These are phyloP conservation scores for Helogale parvula DNA, from an alignment of 2,113 vertebrate genomes.

Conservation along the genomic window DNA sequence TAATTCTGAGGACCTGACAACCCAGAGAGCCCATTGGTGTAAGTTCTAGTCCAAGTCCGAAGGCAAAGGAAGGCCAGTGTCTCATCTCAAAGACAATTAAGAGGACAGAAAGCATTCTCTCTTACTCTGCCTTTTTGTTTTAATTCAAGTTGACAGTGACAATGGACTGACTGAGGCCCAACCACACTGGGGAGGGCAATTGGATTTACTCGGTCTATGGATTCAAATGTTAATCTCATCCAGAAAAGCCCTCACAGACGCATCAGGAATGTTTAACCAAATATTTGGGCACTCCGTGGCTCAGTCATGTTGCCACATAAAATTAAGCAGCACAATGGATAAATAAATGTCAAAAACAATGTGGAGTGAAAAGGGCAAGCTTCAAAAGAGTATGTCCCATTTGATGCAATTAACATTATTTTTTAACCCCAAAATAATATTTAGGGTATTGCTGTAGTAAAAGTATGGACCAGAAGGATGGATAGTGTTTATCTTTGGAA, in stretches of 20 bases:
- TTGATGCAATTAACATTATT: not conserved
- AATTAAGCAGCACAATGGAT: not conserved
- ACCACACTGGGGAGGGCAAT: not conserved
- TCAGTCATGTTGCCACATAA: not conserved
- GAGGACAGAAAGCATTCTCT: not conserved
- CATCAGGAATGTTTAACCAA: not conserved
- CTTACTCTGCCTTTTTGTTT: not conserved
- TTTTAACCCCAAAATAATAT: conserved; percentile 35
- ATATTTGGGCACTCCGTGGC: not conserved
- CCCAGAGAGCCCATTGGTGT: not conserved
- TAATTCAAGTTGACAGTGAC: not conserved
- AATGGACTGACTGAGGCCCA: not conserved
- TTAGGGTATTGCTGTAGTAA: not conserved
- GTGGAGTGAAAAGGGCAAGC: conserved; percentile 5
- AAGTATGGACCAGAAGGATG: not conserved
- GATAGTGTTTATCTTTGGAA: not conserved
- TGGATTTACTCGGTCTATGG: not conserved
- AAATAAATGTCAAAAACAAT: not conserved
- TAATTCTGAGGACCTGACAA: not conserved
- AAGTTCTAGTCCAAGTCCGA: not conserved
- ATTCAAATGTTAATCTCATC: not conserved
- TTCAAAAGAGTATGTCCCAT: not conserved
- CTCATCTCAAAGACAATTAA: not conserved
- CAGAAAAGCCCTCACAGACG: not conserved
- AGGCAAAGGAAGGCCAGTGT: not conserved